Base-by-base conservation (phyloP, 2,888 invertebrate species). In the Macaria liturata region DNA sequence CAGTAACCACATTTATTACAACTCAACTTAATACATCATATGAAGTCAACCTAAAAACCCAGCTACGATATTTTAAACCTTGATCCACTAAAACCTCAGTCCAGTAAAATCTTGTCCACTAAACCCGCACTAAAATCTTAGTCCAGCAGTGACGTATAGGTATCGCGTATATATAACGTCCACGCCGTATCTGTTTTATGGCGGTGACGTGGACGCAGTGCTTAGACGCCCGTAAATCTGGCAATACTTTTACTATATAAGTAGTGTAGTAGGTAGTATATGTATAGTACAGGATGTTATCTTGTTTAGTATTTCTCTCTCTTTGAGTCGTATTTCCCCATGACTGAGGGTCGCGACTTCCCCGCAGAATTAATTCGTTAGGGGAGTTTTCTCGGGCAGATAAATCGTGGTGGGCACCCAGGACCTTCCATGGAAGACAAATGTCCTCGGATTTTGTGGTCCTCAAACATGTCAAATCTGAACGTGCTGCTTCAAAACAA, bases 101-200 rank as follows among this genome's bases (percentile, higher is more conserved):
- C 54, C 54, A 59, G 55, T 61, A 46, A 42, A 42, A 42, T n/a
- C 9, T 4, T n/a, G 42, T 4, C 42, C 42, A 42, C 34, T 37
- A 37, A 37, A 37, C 9, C 42, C n/a, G 34, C 55, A 59, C 57
- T 61, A 46, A 54, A 63, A 54, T 48, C 57, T 55, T 48, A 48
- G 49, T 49, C 61, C 57, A 45, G 45, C 54, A 67, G 40, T 46
- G 54, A 73, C 64, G 59, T 66, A 70, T 74, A 66, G 70, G 66
- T 72, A 67, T 72, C 66, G 20, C 20, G 20, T 20, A 20, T 20
- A 20, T 20, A 1, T 20, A 44, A 51, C 64, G 54, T 46, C 61
- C 52, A 52, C 56, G 59, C 52, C 47, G 76, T 80, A 86, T 83
- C 86, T 83, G 82, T 83, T 90, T 90, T 90, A 90, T 86, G 79